A percentile compares a stretch with the other conserved stretches of the same genome.
Evolutionary conservation across 2,113 vertebrate species (phyloP).

Genomic region (Nyctereutes procyonoides): DNA sequence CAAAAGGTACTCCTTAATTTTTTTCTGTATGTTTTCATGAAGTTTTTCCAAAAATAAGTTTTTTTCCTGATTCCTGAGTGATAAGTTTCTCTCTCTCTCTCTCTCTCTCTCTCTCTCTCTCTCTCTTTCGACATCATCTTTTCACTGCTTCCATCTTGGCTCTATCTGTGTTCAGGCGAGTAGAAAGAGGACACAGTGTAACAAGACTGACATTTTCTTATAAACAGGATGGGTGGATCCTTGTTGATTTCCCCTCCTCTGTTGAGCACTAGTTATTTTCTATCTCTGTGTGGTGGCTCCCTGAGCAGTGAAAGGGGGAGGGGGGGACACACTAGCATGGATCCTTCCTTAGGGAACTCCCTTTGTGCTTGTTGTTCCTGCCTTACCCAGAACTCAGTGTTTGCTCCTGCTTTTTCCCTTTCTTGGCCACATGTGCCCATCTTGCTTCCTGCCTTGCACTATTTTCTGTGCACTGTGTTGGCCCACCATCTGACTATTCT

Average conservation of each 20-base stretch:
- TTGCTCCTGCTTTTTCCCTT: not conserved
- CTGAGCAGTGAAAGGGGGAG: not conserved
- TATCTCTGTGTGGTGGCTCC: not conserved
- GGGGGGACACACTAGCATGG: not conserved
- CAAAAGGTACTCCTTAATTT: not conserved
- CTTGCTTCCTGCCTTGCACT: not conserved
- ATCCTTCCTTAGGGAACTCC: not conserved
- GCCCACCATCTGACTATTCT: not conserved
- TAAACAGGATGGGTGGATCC: not conserved
- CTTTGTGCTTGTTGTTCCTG: not conserved
- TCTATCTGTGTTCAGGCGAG: constrained; percentile 14
- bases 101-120: too few relatives aligned
- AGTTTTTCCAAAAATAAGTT: constrained; percentile 61
- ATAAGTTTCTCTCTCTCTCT: not conserved
- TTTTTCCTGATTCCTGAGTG: constrained; percentile 7
- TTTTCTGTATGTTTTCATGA: constrained; percentile 24
- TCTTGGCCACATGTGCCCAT: not conserved
- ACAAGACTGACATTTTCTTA: not conserved
- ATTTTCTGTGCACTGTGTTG: fast-evolving
- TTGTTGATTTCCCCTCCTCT: not conserved
- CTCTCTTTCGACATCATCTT: constrained; percentile 19
- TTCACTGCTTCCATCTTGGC: constrained; percentile 45
- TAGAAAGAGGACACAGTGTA: constrained; percentile 38
- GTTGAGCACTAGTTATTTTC: not conserved
- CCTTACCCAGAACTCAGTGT: not conserved